phyloP scores from a whole-genome alignment of 92 coral and sea anemone genomes.

The Pocillopora grandis region DNA sequence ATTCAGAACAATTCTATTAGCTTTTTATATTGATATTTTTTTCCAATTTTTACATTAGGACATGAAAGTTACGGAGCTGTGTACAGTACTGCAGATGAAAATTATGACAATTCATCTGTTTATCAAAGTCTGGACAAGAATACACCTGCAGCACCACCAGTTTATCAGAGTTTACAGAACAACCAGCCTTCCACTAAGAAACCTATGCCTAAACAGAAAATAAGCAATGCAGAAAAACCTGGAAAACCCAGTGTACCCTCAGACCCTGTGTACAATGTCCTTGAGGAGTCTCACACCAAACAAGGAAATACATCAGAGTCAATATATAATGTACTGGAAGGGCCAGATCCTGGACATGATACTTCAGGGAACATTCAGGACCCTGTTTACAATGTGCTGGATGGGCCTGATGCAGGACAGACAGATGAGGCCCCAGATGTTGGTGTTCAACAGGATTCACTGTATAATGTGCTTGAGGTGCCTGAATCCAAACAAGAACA shows the following conservation, averaged over 20 bases:
- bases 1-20: too few relatives aligned
- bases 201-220: not conserved
- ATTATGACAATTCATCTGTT: slow-evolving; percentile 29
- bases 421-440: not conserved
- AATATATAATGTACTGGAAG: slow-evolving; percentile 38
- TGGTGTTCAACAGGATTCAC: not conserved
- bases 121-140: slow-evolving; percentile 31
- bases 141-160: slow-evolving; percentile 7
- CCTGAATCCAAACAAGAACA: slow-evolving; percentile 15
- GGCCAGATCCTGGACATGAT: not conserved
- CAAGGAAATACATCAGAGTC: slow-evolving; percentile 38
- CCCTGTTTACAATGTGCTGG: slow-evolving; percentile 49
- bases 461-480: slow-evolving; percentile 33
- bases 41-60: not conserved
- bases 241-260: not conserved
- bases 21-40: not conserved
- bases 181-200: not conserved
- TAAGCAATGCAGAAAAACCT: not conserved
- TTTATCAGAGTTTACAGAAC: slow-evolving; percentile 31
- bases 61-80: not conserved
- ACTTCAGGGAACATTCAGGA: slow-evolving; percentile 18
- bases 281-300: slow-evolving; percentile 8
- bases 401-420: slow-evolving; percentile 24
- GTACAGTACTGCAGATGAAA: slow-evolving; percentile 10
- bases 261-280: slow-evolving; percentile 32